Evolutionary conservation across 2,113 vertebrate genomes (phyloP).

Genomic region (Neomonachus schauinslandi): DNA sequence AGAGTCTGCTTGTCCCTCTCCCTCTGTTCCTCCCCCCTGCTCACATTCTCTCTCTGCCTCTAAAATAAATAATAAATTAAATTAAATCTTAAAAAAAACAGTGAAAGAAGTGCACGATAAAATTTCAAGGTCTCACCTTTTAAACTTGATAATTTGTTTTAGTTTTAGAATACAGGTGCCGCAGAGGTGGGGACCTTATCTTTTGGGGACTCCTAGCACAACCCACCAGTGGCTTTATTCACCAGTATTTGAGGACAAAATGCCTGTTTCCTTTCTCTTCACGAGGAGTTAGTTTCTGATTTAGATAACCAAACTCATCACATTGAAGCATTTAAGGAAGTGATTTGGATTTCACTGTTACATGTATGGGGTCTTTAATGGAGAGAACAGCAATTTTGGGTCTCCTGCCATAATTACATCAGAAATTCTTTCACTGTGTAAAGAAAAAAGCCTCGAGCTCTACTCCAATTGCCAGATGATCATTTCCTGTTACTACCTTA

Average conservation of each 20-base stretch:
- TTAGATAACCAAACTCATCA: neutral
- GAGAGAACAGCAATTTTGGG: neutral
- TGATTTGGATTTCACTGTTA: neutral
- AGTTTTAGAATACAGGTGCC: neutral
- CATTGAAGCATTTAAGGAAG: neutral
- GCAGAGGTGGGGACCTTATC: neutral
- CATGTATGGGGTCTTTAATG: neutral
- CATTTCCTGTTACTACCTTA: slow-evolving; percentile 15
- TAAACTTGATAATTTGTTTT: neutral
- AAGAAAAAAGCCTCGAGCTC: neutral
- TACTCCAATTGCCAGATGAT: neutral
- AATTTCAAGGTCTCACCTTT: neutral
- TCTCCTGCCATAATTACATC: neutral
- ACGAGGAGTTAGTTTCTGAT: neutral
- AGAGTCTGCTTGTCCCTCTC: neutral
- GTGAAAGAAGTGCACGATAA: neutral
- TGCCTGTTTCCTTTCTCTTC: neutral
- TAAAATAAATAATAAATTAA: neutral
- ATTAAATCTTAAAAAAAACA: neutral
- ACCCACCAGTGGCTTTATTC: neutral
- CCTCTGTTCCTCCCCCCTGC: neutral
- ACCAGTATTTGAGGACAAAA: neutral
- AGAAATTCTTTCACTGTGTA: neutral
- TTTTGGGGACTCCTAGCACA: neutral
- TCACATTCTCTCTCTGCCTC: neutral